phyloP scores from a whole-genome alignment of 2,113 vertebrate species.

The Xenopus laevis region DNA sequence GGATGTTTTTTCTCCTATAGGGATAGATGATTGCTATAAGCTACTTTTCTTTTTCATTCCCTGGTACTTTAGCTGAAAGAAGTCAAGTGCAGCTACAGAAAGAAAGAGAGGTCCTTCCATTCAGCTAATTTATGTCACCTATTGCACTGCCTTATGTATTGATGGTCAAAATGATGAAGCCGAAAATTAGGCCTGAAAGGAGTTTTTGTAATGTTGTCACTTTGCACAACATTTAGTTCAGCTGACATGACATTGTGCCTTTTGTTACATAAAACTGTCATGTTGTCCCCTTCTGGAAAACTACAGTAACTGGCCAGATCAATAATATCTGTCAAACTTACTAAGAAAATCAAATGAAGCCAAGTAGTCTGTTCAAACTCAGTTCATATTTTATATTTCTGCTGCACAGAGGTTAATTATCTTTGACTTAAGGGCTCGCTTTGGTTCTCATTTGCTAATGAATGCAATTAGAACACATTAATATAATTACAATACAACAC shows the following conservation, averaged over 20 bases:
- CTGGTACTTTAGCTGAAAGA: constrained; percentile 57
- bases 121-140: constrained; percentile 75
- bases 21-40: constrained; percentile 65
- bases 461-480: not conserved
- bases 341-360: constrained; percentile 61
- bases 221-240: constrained; percentile 76
- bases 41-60: constrained; percentile 64
- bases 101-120: constrained; percentile 58
- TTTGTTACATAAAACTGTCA: constrained; percentile 81
- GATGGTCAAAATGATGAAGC: constrained; percentile 73
- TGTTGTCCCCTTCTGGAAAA: constrained; percentile 75
- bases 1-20: constrained; percentile 67
- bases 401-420: constrained; percentile 8
- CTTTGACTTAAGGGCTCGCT: not conserved
- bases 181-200: constrained; percentile 69
- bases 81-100: constrained; percentile 68
- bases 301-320: constrained; percentile 69
- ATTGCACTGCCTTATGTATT: constrained; percentile 67
- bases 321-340: constrained; percentile 74
- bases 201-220: constrained; percentile 78
- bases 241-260: constrained; percentile 75
- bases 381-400: constrained; percentile 4
- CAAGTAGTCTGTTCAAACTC: constrained; percentile 53
- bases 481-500: not conserved
- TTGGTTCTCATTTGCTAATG: not conserved